A percentile compares a stretch with the other conserved stretches of the same genome.
Evolutionary conservation across 2,113 vertebrate genomes (phyloP).

Genomic region (Balaeniceps rex): DNA sequence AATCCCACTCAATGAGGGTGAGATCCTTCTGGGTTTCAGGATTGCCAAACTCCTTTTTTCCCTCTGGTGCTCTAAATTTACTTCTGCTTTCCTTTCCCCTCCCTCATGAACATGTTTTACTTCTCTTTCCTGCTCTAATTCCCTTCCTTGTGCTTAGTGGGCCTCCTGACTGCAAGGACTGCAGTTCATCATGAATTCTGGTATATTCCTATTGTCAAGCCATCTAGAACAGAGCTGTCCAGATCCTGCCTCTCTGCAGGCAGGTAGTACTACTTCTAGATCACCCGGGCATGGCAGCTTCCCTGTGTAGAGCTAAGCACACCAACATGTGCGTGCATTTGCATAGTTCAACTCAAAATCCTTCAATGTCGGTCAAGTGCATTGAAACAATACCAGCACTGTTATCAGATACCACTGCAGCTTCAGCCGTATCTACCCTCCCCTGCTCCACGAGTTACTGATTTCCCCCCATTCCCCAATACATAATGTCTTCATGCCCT

Average conservation of each 20-base stretch:
- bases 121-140: background rate
- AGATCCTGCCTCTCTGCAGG: background rate
- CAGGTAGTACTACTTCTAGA: background rate
- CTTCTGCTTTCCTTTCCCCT: background rate
- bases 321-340: accelerated
- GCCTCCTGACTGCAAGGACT: background rate
- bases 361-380: background rate
- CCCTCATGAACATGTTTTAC: accelerated
- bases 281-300: background rate
- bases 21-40: background rate
- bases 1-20: background rate
- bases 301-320: background rate
- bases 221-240: background rate
- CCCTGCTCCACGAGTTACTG: background rate
- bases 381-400: background rate
- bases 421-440: background rate
- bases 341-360: background rate
- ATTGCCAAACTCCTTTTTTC: background rate
- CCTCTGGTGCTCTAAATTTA: background rate
- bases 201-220: background rate
- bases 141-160: background rate
- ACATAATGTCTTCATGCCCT: background rate
- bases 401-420: background rate
- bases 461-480: background rate
- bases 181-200: background rate